A percentile compares a stretch with the other conserved stretches of the same genome.
phyloP scores from a whole-genome alignment of 1,140 invertebrate species.

The Plutomurus gul region DNA sequence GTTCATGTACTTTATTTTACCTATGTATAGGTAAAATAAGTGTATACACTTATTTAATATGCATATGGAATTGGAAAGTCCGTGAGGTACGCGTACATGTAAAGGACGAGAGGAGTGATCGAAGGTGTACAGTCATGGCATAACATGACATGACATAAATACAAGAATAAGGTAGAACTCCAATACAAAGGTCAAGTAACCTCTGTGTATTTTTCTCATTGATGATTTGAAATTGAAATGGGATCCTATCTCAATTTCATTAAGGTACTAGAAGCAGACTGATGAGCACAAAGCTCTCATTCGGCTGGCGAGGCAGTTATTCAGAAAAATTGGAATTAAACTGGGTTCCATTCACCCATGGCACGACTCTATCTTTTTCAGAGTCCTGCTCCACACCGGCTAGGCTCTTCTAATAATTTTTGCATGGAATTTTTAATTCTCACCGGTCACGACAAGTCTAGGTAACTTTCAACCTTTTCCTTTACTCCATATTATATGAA shows the following conservation, averaged over 20 bases:
- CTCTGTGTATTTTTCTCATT: background rate
- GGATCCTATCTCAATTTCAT: too few relatives aligned
- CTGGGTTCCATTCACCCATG: background rate
- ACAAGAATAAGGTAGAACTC: background rate
- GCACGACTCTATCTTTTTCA: background rate
- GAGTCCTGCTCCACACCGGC: background rate
- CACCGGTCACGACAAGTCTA: background rate
- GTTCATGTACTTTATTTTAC: too few relatives aligned
- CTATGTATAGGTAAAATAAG: too few relatives aligned
- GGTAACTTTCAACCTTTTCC: background rate
- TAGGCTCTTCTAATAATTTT: background rate
- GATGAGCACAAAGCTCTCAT: too few relatives aligned
- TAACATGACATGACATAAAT: background rate
- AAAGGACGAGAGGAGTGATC: background rate
- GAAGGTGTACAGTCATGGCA: too few relatives aligned
- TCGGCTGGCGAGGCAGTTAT: background rate
- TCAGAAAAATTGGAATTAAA: background rate
- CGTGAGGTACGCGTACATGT: too few relatives aligned
- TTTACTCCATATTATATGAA: background rate
- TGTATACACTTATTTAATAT: too few relatives aligned
- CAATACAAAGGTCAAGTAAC: background rate
- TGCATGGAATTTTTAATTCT: conserved; percentile 8
- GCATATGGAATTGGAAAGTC: too few relatives aligned
- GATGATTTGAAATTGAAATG: background rate
- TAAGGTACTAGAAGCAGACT: too few relatives aligned